phyloP scores from a whole-genome alignment of 2,797 vertebrate species.

The Poecilia velifera region DNA sequence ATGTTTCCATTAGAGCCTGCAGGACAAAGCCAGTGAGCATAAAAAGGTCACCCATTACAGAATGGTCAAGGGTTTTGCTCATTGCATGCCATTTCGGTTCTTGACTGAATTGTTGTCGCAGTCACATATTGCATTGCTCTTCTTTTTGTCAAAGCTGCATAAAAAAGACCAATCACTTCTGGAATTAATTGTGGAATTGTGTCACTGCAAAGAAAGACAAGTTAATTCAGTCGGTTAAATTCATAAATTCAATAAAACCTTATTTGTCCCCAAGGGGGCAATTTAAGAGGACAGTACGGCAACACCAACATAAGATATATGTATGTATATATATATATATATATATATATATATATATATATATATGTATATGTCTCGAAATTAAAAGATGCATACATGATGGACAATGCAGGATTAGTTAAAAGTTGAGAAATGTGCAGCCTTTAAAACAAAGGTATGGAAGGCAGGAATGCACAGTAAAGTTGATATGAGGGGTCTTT shows the following conservation, averaged over 20 bases:
- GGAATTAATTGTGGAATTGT: slow-evolving; percentile 34
- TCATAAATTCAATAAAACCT: background rate
- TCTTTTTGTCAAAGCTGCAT: background rate
- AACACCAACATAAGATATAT: too few species aligned
- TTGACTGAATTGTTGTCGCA: slow-evolving; percentile 1
- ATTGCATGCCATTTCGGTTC: slow-evolving; percentile 24
- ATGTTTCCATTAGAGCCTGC: background rate
- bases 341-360: too few species aligned
- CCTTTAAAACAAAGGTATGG: background rate
- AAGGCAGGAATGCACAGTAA: background rate
- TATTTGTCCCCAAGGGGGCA: background rate
- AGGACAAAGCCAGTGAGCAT: background rate
- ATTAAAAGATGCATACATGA: too few species aligned
- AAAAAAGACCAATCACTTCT: slow-evolving; percentile 13
- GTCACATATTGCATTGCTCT: background rate
- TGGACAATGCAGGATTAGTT: background rate
- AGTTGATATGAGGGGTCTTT: background rate
- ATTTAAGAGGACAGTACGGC: background rate
- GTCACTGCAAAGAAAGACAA: slow-evolving; percentile 9
- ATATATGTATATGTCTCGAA: too few species aligned
- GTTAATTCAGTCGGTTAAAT: background rate
- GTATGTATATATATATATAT: too few species aligned
- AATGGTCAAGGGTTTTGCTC: slow-evolving; percentile 6
- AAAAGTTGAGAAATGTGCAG: background rate
- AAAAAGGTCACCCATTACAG: background rate